Conservation (phyloP, 2,797 vertebrate genomes). For the Discoglossus pictus region DNA sequence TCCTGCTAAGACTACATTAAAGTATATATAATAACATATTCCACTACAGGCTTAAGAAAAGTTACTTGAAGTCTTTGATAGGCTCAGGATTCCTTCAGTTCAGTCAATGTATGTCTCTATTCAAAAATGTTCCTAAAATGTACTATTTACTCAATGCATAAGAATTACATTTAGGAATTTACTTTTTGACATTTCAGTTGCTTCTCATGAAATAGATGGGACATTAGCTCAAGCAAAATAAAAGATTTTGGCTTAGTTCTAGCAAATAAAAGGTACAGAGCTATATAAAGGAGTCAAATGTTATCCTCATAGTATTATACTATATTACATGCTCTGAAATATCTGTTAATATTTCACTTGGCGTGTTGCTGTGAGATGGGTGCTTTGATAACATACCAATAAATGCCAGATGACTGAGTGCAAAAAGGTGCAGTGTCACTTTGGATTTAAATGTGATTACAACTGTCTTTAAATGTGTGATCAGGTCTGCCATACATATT, state of each 20-base stretch:
- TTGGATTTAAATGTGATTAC: too few species aligned
- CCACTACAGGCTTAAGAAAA: conserved; percentile 2
- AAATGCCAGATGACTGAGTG: too few species aligned
- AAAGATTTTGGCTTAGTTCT: conserved; percentile 33
- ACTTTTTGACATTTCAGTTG: conserved; percentile 50
- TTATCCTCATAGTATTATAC: neutral
- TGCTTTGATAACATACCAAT: too few species aligned
- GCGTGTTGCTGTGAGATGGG: neutral
- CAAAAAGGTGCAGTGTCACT: too few species aligned
- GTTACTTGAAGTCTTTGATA: conserved; percentile 7
- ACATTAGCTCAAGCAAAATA: conserved; percentile 51
- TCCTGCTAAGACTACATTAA: conserved; percentile 9
- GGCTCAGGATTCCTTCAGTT: too few species aligned
- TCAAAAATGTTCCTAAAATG: too few species aligned
- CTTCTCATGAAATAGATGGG: conserved; percentile 38
- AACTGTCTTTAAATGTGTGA: too few species aligned
- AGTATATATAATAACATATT: neutral
- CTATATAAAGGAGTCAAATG: neutral
- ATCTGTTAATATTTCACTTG: neutral
- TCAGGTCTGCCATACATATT: too few species aligned
- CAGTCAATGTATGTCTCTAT: too few species aligned
- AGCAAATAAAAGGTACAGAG: conserved; percentile 20
- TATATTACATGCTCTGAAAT: too few species aligned
- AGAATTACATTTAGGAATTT: too few species aligned
- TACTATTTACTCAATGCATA: too few species aligned